These are phyloP conservation scores for Gyps fulvus DNA, from an alignment of 2,113 vertebrate species.

Conservation along the genomic window DNA sequence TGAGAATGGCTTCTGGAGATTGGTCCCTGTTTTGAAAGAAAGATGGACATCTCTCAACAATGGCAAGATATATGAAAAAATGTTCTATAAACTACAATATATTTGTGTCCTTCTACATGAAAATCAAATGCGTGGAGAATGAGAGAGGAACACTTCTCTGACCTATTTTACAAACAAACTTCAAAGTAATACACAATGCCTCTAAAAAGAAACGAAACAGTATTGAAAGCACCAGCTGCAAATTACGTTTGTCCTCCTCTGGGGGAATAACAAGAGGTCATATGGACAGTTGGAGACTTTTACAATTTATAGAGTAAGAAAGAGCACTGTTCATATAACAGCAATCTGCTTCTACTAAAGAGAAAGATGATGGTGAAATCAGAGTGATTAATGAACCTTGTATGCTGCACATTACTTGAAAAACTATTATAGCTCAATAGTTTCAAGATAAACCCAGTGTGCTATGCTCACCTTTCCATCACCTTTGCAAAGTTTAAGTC, in stretches of 20 bases:
- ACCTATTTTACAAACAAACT: neutral
- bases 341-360: neutral
- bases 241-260: neutral
- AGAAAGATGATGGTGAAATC: neutral
- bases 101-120: neutral
- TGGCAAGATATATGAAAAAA: neutral
- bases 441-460: neutral
- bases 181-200: neutral
- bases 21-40: neutral
- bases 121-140: neutral
- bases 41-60: neutral
- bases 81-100: neutral
- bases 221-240: neutral
- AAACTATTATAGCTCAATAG: neutral
- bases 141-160: neutral
- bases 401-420: neutral
- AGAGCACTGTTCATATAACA: neutral
- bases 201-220: neutral
- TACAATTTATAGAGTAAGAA: neutral
- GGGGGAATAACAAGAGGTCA: neutral
- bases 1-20: neutral
- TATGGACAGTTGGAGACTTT: neutral
- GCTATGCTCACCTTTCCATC: neutral
- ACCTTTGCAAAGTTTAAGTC: neutral
- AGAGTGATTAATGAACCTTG: neutral